Percentiles rank a stretch among this genome's conserved stretches.
Conservation (phyloP, 1,140 invertebrate species). For the Paracyclopina nana region DNA sequence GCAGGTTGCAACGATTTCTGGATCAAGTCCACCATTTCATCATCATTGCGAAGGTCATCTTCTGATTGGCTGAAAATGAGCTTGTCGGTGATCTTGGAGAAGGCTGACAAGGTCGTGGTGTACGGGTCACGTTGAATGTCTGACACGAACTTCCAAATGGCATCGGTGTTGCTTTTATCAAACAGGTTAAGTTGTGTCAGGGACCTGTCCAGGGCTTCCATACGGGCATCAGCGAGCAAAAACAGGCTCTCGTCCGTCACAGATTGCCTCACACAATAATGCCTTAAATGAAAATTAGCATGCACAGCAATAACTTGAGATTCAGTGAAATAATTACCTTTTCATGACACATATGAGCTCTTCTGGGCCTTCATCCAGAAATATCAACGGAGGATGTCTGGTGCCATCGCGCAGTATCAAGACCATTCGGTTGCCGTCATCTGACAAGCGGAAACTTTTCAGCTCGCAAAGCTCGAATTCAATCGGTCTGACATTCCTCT, state of each 20-base stretch:
- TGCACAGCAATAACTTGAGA: constrained; percentile 4
- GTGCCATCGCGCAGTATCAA: too few species aligned
- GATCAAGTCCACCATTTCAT: constrained; percentile 36
- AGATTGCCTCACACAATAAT: constrained; percentile 26
- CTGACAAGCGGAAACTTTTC: too few species aligned
- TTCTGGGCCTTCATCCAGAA: constrained; percentile 16
- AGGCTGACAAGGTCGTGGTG: constrained; percentile 54
- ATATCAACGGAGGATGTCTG: too few species aligned
- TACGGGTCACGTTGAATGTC: constrained; percentile 52
- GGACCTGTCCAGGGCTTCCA: constrained; percentile 49
- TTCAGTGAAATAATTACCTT: constrained; percentile 16
- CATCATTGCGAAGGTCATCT: constrained; percentile 28
- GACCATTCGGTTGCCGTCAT: too few species aligned
- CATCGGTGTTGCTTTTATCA: constrained; percentile 41
- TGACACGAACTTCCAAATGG: constrained; percentile 44
- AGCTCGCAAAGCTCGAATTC: too few species aligned
- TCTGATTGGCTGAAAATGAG: constrained; percentile 27
- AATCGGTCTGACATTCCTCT: too few species aligned
- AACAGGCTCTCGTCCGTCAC: constrained; percentile 46
- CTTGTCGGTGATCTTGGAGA: constrained; percentile 56
- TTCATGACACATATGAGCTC: constrained; percentile 12
- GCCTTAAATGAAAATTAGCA: constrained; percentile 9
- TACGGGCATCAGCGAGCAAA: constrained; percentile 41
- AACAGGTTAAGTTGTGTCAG: constrained; percentile 65
- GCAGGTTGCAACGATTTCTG: constrained; percentile 29